Percentiles rank a stretch among this genome's conserved stretches.
Conservation (phyloP, 1,140 invertebrate species). For the Macrostomum lignano region DNA sequence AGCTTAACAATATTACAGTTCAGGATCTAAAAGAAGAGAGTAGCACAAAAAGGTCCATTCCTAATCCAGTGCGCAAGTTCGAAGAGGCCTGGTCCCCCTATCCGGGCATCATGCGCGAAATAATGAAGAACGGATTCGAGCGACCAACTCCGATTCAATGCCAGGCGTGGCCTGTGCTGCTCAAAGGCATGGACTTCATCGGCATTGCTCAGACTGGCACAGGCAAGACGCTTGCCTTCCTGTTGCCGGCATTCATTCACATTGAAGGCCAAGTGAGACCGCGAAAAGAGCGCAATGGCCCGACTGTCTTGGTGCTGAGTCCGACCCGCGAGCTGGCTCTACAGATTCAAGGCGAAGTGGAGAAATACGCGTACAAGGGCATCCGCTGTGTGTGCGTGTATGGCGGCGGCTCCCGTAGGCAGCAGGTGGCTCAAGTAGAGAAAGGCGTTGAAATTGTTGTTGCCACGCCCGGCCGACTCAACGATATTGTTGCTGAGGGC, state of each 20-base stretch:
- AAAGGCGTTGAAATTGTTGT: conserved; percentile 30
- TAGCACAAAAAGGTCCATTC: too few relatives aligned
- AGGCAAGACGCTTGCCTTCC: conserved; percentile 61
- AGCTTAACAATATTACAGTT: too few relatives aligned
- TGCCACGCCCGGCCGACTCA: conserved; percentile 63
- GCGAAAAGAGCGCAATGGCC: neutral
- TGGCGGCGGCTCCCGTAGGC: conserved; percentile 71
- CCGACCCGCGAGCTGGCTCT: conserved; percentile 79
- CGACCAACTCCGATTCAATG: conserved; percentile 14
- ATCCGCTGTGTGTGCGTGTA: conserved; percentile 70
- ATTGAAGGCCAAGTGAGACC: conserved; percentile 40
- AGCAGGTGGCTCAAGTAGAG: conserved; percentile 51
- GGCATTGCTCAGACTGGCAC: conserved; percentile 36
- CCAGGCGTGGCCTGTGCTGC: conserved; percentile 58
- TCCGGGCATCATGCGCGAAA: conserved; percentile 15
- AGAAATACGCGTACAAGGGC: conserved; percentile 53
- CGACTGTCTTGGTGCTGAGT: conserved; percentile 41
- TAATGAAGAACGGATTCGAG: conserved; percentile 6
- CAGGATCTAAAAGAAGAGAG: too few relatives aligned
- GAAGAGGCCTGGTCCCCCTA: conserved; percentile 46
- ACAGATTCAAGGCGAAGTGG: conserved; percentile 70
- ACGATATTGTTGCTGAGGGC: too few relatives aligned
- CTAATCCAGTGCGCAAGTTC: conserved; percentile 48
- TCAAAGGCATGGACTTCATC: conserved; percentile 56
- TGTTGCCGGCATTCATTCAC: conserved; percentile 60